Percentiles rank a stretch among this genome's conserved stretches.
phyloP scores from a whole-genome alignment of 2,113 vertebrate genomes.

The Erythrocercus mccallii region DNA sequence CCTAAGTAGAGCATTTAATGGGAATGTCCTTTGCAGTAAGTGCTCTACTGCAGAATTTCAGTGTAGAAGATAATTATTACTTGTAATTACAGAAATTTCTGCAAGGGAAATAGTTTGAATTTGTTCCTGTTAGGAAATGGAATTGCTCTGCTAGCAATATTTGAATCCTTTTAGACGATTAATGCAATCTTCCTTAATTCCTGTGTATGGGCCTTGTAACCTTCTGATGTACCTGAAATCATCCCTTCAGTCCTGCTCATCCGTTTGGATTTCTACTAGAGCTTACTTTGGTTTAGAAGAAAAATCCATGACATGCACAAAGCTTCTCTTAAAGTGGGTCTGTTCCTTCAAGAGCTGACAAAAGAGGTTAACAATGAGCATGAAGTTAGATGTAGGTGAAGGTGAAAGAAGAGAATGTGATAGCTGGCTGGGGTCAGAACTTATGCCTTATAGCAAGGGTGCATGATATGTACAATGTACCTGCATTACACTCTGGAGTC shows the following conservation, averaged over 20 bases:
- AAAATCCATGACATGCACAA: not conserved
- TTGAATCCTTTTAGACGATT: constrained; percentile 68
- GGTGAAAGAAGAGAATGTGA: not conserved
- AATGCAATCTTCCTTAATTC: constrained; percentile 59
- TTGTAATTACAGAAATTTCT: constrained; percentile 72
- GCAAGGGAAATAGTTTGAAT: constrained; percentile 68
- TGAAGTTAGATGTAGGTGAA: not conserved
- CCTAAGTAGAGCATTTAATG: constrained; percentile 52
- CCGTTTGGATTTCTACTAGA: constrained; percentile 45
- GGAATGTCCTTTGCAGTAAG: constrained; percentile 49
- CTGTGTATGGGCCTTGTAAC: constrained; percentile 47
- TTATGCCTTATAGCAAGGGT: not conserved
- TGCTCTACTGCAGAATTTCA: constrained; percentile 63
- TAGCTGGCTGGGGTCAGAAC: not conserved
- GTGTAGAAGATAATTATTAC: constrained; percentile 71
- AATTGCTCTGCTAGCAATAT: constrained; percentile 56
- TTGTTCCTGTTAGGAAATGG: constrained; percentile 65
- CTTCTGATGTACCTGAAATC: constrained; percentile 58
- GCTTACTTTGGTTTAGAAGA: constrained; percentile 13
- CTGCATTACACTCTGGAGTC: not conserved
- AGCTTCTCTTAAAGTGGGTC: not conserved
- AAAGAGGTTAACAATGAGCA: not conserved
- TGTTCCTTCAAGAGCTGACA: not conserved
- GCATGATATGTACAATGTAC: rapidly evolving
- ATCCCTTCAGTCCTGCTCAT: constrained; percentile 44